Evolutionary conservation across 53 echinoderm and acorn worm genomes (phyloP).

Genomic region (Luidia sarsii): DNA sequence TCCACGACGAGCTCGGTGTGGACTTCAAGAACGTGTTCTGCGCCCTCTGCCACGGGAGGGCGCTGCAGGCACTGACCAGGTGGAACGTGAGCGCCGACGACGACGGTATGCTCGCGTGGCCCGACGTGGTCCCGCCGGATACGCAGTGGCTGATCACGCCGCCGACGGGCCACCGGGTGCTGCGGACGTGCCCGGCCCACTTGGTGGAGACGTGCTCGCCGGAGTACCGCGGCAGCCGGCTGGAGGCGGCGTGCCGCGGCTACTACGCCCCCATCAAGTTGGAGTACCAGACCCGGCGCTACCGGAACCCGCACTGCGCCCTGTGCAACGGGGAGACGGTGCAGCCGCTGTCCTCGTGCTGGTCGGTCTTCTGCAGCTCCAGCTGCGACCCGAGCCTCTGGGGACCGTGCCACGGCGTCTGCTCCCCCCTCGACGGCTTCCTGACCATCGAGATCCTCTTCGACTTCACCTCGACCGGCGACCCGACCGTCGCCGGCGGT

Average conservation of each 20-base stretch:
- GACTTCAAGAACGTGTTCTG: slow-evolving; percentile 58
- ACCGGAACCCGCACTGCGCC: slow-evolving; percentile 66
- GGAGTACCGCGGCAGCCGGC: neutral
- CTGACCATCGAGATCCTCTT: slow-evolving; percentile 51
- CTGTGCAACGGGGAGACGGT: slow-evolving; percentile 31
- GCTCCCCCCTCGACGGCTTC: slow-evolving; percentile 15
- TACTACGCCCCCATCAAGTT: slow-evolving; percentile 46
- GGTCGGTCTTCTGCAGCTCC: neutral
- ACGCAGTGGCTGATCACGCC: slow-evolving; percentile 13
- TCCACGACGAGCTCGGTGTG: slow-evolving; percentile 18
- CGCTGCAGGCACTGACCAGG: slow-evolving; percentile 9
- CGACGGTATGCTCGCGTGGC: neutral
- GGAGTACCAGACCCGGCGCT: neutral
- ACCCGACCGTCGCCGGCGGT: neutral
- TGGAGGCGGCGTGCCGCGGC: slow-evolving; percentile 4
- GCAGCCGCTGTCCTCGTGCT: slow-evolving; percentile 1
- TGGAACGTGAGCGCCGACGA: slow-evolving; percentile 24
- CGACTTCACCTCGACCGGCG: neutral
- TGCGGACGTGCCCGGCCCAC: slow-evolving; percentile 13
- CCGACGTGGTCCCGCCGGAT: neutral
- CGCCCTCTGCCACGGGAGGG: slow-evolving; percentile 46
- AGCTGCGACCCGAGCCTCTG: neutral
- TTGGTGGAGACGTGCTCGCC: slow-evolving; percentile 21
- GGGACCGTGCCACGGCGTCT: slow-evolving; percentile 9
- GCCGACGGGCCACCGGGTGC: neutral